These are phyloP conservation scores for Formica selysi DNA, from an alignment of 1,140 invertebrate species.

Conservation along the genomic window DNA sequence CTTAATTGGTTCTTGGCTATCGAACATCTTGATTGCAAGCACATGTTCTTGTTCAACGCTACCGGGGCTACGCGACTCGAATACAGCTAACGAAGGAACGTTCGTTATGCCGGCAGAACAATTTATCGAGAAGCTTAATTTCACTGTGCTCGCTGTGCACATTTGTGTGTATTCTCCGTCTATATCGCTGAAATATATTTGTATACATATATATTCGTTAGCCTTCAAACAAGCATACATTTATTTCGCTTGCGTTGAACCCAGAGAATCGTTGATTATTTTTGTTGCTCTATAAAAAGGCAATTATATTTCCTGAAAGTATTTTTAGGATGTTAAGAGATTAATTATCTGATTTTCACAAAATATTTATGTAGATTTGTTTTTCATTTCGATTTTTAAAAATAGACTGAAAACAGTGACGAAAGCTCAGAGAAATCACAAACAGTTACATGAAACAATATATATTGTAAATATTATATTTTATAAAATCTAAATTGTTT, in stretches of 20 bases:
- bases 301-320: background rate
- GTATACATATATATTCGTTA: background rate
- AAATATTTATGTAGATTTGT: too few relatives aligned
- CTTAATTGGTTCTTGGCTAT: conserved; percentile 70
- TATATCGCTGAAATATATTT: conserved; percentile 39
- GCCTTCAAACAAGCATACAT: background rate
- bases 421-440: background rate
- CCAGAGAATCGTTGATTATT: background rate
- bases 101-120: conserved; percentile 42
- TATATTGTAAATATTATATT: conserved; percentile 2
- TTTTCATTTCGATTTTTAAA: background rate
- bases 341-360: background rate
- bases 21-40: conserved; percentile 67
- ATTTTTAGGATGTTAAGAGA: background rate
- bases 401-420: conserved; percentile 7
- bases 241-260: background rate
- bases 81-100: conserved; percentile 63
- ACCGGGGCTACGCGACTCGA: conserved; percentile 59
- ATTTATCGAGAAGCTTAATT: conserved; percentile 43
- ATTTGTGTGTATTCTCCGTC: conserved; percentile 16
- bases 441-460: background rate
- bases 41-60: conserved; percentile 55
- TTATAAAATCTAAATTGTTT: background rate
- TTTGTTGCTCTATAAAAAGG: background rate
- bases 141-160: conserved; percentile 7